A percentile compares a stretch with the other conserved stretches of the same genome.
Conservation (phyloP, 2,888 invertebrate species). For the Chrysina gloriosa region DNA sequence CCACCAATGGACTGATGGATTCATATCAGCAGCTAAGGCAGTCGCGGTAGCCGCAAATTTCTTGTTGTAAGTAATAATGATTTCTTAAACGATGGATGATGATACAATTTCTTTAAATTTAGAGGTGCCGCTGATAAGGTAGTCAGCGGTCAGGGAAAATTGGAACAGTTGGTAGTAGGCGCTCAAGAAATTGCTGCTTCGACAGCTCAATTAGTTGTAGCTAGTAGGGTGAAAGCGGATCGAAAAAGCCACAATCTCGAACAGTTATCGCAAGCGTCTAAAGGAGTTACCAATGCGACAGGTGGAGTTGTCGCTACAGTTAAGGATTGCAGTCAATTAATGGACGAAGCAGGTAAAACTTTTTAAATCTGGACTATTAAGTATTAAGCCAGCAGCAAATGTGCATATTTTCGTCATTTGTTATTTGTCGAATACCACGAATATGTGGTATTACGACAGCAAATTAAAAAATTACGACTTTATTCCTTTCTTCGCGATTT, state of each 20-base stretch:
- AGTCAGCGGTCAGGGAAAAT: slow-evolving; percentile 84
- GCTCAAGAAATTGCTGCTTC: slow-evolving; percentile 97
- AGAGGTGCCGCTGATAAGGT: slow-evolving; percentile 94
- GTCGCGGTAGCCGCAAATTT: slow-evolving; percentile 96
- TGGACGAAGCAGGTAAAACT: slow-evolving; percentile 80
- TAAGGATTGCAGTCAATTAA: slow-evolving; percentile 86
- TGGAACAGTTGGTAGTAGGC: slow-evolving; percentile 94
- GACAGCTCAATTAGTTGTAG: slow-evolving; percentile 97
- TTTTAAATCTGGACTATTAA: slow-evolving; percentile 36
- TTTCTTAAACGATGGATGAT: no score
- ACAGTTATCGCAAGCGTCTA: slow-evolving; percentile 87
- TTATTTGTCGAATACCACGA: no score
- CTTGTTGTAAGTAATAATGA: slow-evolving; percentile 78
- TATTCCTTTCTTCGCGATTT: no score
- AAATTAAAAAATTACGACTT: no score
- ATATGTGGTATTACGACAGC: no score
- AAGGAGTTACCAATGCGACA: slow-evolving; percentile 89
- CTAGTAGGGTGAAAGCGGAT: slow-evolving; percentile 95
- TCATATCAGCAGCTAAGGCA: slow-evolving; percentile 97
- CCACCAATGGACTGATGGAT: slow-evolving; percentile 98
- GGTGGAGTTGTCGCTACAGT: slow-evolving; percentile 93
- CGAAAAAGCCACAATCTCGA: slow-evolving; percentile 81
- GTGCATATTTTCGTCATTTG: no score
- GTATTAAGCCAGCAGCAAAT: no score
- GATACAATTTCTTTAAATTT: slow-evolving; percentile 28